Conservation (phyloP, 2,888 invertebrate genomes). For the Meliscaeva auricollis region DNA sequence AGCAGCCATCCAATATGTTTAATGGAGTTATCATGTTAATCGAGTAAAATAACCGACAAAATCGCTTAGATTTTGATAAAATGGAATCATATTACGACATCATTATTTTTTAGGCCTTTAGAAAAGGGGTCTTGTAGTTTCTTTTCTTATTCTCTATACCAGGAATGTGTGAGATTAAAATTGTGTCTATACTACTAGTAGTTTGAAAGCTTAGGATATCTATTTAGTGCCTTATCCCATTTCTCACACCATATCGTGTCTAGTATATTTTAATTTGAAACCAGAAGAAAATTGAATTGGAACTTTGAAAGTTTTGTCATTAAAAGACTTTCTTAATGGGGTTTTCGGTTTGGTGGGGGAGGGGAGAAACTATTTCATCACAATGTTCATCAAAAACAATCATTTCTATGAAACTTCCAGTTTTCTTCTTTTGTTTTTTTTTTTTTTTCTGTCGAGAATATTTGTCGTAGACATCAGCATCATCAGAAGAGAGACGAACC, state of each 20-base stretch:
- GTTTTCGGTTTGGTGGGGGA: neutral
- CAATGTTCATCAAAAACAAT: conserved; percentile 19
- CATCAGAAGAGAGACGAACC: neutral
- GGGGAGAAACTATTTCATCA: conserved; percentile 10
- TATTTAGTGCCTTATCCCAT: too few species aligned
- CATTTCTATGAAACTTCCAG: neutral
- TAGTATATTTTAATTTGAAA: neutral
- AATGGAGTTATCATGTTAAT: conserved; percentile 72
- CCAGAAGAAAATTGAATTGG: neutral
- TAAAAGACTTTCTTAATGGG: neutral
- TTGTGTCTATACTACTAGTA: neutral
- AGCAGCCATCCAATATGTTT: conserved; percentile 37
- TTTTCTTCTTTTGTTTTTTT: neutral
- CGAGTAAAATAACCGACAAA: conserved; percentile 41
- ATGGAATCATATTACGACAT: conserved; percentile 33
- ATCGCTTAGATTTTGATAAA: conserved; percentile 35
- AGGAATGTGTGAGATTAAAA: conserved; percentile 2
- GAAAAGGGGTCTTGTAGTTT: neutral
- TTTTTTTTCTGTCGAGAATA: neutral
- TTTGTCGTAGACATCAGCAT: neutral
- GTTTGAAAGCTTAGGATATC: too few species aligned
- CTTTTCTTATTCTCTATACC: neutral
- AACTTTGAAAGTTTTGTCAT: conserved; percentile 29
- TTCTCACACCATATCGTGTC: conserved; percentile 3
- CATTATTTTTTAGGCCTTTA: conserved; percentile 5